A percentile compares a stretch with the other conserved stretches of the same genome.
These are phyloP conservation scores for Ectemnius lituratus DNA, from an alignment of 2,888 invertebrate species.

Conservation along the genomic window DNA sequence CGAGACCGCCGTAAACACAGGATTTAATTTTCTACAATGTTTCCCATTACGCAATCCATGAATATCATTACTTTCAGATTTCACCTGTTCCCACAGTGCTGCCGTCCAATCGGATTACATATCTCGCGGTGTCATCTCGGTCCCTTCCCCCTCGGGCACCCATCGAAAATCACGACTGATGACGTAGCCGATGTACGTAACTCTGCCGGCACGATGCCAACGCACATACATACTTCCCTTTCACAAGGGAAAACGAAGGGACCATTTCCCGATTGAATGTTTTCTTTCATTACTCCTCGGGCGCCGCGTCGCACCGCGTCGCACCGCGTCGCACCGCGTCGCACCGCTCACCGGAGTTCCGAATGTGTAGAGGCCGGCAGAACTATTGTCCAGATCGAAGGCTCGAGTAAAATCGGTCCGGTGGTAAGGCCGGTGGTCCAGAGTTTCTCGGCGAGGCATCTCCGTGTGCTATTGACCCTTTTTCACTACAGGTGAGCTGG, in stretches of 20 bases:
- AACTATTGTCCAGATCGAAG: constrained; percentile 50
- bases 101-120: constrained; percentile 30
- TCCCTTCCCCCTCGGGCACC: neutral
- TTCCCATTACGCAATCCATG: constrained; percentile 51
- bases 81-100: constrained; percentile 57
- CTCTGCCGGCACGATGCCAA: neutral
- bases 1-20: constrained; percentile 35
- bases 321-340: neutral
- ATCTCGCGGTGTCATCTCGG: constrained; percentile 54
- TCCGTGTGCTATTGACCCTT: constrained; percentile 72
- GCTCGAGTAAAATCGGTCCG: neutral
- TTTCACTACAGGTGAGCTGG: constrained; percentile 71
- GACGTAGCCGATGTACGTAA: constrained; percentile 16
- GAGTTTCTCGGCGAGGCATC: constrained; percentile 55
- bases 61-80: constrained; percentile 54
- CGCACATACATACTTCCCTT: neutral
- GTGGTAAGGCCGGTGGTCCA: constrained; percentile 54
- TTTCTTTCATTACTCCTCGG: constrained; percentile 38
- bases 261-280: constrained; percentile 50
- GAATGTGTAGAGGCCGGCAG: neutral
- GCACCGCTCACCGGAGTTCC: constrained; percentile 6
- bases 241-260: constrained; percentile 33
- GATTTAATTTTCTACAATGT: constrained; percentile 57
- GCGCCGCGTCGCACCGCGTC: neutral
- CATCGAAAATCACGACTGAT: constrained; percentile 31